Percentiles rank a stretch among this genome's conserved stretches.
phyloP scores from a whole-genome alignment of 2,113 vertebrate species.

The Marmota monax region DNA sequence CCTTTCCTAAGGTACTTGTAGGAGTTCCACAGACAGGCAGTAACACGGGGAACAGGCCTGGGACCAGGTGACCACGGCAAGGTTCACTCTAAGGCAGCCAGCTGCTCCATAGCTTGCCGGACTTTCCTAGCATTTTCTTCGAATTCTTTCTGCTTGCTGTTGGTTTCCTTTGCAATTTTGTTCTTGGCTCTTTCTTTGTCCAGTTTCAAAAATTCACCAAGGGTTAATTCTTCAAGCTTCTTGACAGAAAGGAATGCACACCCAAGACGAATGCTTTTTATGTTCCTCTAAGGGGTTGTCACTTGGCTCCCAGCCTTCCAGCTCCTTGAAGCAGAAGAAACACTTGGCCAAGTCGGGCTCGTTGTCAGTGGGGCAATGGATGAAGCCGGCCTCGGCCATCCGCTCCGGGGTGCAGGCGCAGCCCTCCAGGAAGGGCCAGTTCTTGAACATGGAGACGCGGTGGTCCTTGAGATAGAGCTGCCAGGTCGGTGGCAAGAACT shows the following conservation, averaged over 20 bases:
- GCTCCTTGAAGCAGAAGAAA: conserved; percentile 97
- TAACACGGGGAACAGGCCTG: fast-evolving
- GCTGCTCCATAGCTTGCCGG: conserved; percentile 86
- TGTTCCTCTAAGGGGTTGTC: conserved; percentile 95
- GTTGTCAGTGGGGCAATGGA: conserved; percentile 95
- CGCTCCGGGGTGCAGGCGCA: conserved; percentile 93
- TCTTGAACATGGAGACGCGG: conserved; percentile 91
- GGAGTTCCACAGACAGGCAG: not conserved
- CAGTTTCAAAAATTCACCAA: conserved; percentile 92
- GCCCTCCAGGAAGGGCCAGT: conserved; percentile 95
- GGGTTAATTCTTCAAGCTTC: conserved; percentile 86
- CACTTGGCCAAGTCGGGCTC: conserved; percentile 95
- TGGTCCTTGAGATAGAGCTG: conserved; percentile 90
- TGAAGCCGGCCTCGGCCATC: conserved; percentile 97
- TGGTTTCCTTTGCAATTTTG: conserved; percentile 86
- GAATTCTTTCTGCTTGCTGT: conserved; percentile 86
- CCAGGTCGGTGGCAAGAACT: conserved; percentile 72
- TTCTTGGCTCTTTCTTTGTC: conserved; percentile 90
- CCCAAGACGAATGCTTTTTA: conserved; percentile 89
- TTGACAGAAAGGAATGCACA: conserved; percentile 93
- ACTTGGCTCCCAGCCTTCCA: conserved; percentile 97
- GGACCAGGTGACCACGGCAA: fast-evolving
- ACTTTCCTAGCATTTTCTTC: conserved; percentile 86
- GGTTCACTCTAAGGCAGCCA: conserved; percentile 75
- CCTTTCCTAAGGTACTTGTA: not conserved